A percentile compares a stretch with the other conserved stretches of the same genome.
These are phyloP conservation scores for Harpagoxenus sublaevis DNA, from an alignment of 2,888 invertebrate genomes.

Conservation along the genomic window DNA sequence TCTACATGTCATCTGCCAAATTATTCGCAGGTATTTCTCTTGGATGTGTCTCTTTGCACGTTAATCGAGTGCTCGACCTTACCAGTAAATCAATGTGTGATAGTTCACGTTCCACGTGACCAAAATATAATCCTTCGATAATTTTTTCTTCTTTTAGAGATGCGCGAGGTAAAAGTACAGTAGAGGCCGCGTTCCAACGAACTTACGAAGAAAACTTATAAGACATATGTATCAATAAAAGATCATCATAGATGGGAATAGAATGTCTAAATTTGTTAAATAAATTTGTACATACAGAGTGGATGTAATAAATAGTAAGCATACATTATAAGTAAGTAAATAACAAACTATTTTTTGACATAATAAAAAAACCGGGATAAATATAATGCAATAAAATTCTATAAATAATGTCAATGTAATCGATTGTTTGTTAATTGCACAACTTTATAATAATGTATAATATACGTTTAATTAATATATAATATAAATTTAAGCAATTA, in stretches of 20 bases:
- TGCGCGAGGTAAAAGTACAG: not conserved
- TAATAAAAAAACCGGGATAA: not conserved
- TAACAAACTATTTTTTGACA: not conserved
- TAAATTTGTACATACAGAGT: not conserved
- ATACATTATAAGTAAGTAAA: not conserved
- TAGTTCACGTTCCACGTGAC: not conserved
- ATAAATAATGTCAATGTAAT: not conserved
- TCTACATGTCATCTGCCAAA: constrained; percentile 70
- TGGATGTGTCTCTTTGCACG: constrained; percentile 62
- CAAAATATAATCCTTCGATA: not conserved
- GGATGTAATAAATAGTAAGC: not conserved
- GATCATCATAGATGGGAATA: not conserved
- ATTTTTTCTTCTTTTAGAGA: not conserved
- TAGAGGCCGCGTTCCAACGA: not conserved
- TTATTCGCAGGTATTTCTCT: constrained; percentile 64
- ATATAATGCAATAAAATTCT: not conserved
- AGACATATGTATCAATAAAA: not conserved
- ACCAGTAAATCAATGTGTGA: constrained; percentile 11
- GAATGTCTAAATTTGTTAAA: not conserved
- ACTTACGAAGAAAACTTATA: not conserved
- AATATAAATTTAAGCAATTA: not conserved
- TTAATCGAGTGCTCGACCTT: constrained; percentile 58
- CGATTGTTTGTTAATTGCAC: not conserved
- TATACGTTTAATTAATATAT: not conserved
- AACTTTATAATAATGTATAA: not conserved